A percentile compares a stretch with the other conserved stretches of the same genome.
Evolutionary conservation across 2,888 invertebrate species (phyloP).

Genomic region (Stenodema calcarata): DNA sequence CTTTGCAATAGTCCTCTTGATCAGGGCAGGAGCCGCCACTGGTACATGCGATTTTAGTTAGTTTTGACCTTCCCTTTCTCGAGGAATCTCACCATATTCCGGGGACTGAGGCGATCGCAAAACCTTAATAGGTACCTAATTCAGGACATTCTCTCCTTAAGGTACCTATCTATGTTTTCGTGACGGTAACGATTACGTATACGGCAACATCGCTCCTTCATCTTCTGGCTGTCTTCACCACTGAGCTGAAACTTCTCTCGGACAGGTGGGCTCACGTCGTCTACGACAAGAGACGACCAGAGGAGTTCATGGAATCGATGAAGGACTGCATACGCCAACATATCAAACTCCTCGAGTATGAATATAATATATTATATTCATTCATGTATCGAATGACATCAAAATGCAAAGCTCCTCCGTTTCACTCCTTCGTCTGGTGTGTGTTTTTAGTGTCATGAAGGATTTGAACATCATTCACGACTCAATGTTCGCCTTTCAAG

Average conservation of each 20-base stretch:
- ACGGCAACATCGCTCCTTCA: neutral
- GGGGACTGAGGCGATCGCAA: too few relatives aligned
- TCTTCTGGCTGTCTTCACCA: neutral
- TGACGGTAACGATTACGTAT: neutral
- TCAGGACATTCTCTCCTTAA: neutral
- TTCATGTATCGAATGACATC: too few relatives aligned
- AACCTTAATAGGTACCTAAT: neutral
- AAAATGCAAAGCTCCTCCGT: too few relatives aligned
- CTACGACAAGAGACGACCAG: neutral
- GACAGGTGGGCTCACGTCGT: neutral
- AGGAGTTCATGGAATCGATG: neutral
- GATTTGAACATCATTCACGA: constrained; percentile 14
- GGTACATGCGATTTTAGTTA: too few relatives aligned
- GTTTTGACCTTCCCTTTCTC: too few relatives aligned
- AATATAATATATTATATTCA: too few relatives aligned
- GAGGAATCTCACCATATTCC: too few relatives aligned
- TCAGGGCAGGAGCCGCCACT: too few relatives aligned
- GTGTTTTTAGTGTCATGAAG: constrained; percentile 28
- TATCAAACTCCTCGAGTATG: constrained; percentile 10
- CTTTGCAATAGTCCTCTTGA: too few relatives aligned
- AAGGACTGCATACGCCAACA: constrained; percentile 15
- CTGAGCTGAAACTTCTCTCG: neutral
- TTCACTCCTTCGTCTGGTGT: too few relatives aligned
- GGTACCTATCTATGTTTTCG: neutral
- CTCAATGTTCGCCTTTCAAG: constrained; percentile 21